Evolutionary conservation across 2,797 vertebrate genomes (phyloP).

Genomic region (Platyrinchus mystaceus): DNA sequence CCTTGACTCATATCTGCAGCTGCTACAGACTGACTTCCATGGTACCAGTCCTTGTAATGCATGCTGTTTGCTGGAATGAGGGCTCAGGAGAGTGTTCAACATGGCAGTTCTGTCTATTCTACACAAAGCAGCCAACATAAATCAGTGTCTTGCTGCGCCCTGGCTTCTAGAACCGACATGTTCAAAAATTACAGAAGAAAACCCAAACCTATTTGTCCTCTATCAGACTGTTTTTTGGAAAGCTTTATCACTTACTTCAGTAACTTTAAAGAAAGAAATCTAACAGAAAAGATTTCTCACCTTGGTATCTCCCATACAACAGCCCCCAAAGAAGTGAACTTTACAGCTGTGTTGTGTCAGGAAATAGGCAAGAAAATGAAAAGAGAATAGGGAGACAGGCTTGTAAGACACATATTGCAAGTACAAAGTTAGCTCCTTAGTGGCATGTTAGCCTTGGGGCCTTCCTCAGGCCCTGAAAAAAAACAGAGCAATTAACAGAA

Average conservation of each 20-base stretch:
- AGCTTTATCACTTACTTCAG: background rate
- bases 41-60: background rate
- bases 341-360: background rate
- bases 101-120: background rate
- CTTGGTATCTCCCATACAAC: background rate
- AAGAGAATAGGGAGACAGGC: background rate
- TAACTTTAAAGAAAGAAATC: background rate
- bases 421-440: background rate
- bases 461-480: conserved; percentile 14
- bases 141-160: background rate
- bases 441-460: conserved; percentile 1
- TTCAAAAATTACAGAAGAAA: background rate
- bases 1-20: background rate
- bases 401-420: background rate
- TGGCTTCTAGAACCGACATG: background rate
- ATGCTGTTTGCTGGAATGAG: background rate
- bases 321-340: background rate
- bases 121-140: fast-evolving
- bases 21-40: background rate
- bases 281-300: background rate
- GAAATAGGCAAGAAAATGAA: background rate
- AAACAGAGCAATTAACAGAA: conserved; percentile 34
- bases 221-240: background rate
- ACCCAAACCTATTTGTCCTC: background rate
- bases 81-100: background rate